Base-by-base conservation (phyloP, 2,113 vertebrate genomes). In the Cyanistes caeruleus region DNA sequence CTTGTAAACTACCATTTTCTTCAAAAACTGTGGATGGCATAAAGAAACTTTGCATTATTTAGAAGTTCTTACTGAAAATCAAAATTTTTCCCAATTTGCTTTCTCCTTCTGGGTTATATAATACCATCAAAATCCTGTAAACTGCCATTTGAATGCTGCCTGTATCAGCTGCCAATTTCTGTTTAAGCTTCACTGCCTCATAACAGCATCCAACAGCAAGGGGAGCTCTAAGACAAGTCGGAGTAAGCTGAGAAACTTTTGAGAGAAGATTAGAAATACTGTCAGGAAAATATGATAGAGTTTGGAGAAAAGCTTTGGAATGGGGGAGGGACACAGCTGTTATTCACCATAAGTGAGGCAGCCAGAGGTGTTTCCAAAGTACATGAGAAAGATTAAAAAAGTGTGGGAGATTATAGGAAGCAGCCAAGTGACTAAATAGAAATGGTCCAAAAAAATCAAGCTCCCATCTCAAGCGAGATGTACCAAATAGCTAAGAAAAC, bases 161-260 rank as follows among this genome's bases (percentile, higher is more conserved):
- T 75, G 39, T 46, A 41, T 43, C n/a, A 48, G 43, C 48, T 46
- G 16, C 33, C 70, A 55, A 56, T 46, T 91, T 82, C 76, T 62
- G 20, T 94, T 89, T 68, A 74, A 89, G 55, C 43, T 73, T 91
- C 60, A 33, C 35, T 6, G 20, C 67, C 72, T 94, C 81, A 4
- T 93, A 80, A 74, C 62, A 70, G 43, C 67, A 70, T 93, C 48
- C 23, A 91, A 95, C 97, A 97, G 91, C 95, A 95, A 96, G 97
- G 91, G 94, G 97, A 97, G 95, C 95, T 97, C 93, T 96, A 97
- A 85, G 91, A 94, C 74, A 95, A 94, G 55, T 90, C 75, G 95
- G 91, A 95, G 43, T 85, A 85, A 95, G 82, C 7, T 9, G 44
- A 87, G 33, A 84, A 87, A 62, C 9, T 81, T 79, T 13, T 69